Base-by-base conservation (phyloP, 2,113 vertebrate species). In the Alethe castanea region DNA sequence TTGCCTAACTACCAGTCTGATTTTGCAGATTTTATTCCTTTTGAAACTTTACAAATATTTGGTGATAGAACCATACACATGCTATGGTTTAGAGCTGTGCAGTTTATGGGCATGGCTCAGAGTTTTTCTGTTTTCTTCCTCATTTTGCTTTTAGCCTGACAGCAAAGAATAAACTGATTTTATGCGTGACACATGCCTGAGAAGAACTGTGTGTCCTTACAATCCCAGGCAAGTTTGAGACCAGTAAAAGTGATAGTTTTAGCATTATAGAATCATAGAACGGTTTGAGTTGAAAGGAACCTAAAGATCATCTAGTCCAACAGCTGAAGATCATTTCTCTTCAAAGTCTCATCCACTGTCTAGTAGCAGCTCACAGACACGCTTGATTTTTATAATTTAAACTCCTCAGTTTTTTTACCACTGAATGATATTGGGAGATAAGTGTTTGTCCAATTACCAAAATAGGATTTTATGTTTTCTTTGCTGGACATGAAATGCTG, bases 401-500 rank as follows among this genome's bases (percentile, higher is more conserved):
- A 36, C 9, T 12, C 24, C 25, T 76, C 18, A 1, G 4, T 23
- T 82, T 83, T 48, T 48, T 86, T 65, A 65, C 52, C 19, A 8
- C 6, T 50, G 47, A 38, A 12, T 18, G 28, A 23, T n/a, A 16
- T 2, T 11, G 23, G 36, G 25, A 50, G 29, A 45, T 12, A 40
- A 57, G 24, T 14, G 26, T 52, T 86, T 28, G 28, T 65, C 36
- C 19, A 8, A 8, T 47, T 33, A 45, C 26, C 19, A 38, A 40
- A 61, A 20, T 0, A 35, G 35, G 13, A 33, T 59, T 76, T 88
- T 71, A 10, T 19, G 5, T 54, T 92, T 61, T 56, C 29, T 61
- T 10, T 77, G 2, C 17, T 47, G 40, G n/a, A 12, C 15, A 3
- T 1, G 5, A 5, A 25, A n/a, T 71, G 36, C 20, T 4, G 15